Conservation (phyloP, 2,797 vertebrate species). For the Poecilia velifera region DNA sequence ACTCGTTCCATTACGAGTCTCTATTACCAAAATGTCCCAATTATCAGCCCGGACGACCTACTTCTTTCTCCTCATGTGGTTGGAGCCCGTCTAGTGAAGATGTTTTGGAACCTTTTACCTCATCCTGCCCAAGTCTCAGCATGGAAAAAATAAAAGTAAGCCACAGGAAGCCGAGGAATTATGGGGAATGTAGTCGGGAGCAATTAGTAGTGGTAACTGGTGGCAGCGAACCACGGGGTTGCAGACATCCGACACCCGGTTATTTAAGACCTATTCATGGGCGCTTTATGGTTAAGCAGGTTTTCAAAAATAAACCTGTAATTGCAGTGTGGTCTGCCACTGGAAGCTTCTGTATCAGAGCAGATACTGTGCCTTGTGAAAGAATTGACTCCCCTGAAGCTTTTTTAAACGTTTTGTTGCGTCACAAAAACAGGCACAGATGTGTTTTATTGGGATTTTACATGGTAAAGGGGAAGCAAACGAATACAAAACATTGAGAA, state of each 20-base stretch:
- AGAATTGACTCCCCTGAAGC: neutral
- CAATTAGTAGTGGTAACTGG: constrained; percentile 7
- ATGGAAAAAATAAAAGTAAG: constrained; percentile 3
- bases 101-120: constrained; percentile 16
- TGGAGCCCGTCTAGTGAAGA: constrained; percentile 9
- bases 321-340: constrained; percentile 63
- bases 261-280: constrained; percentile 74
- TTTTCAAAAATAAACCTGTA: constrained; percentile 75
- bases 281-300: constrained; percentile 60
- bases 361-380: neutral
- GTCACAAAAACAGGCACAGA: neutral
- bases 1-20: constrained; percentile 40
- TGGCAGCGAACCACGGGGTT: constrained; percentile 26
- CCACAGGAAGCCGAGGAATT: constrained; percentile 30
- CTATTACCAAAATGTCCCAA: constrained; percentile 44
- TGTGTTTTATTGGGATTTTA: neutral
- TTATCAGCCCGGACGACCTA: constrained; percentile 46
- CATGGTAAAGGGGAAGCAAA: neutral
- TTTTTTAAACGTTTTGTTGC: neutral
- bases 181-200: constrained; percentile 45
- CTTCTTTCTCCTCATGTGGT: constrained; percentile 29
- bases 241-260: constrained; percentile 67
- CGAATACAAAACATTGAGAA: neutral
- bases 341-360: constrained; percentile 39
- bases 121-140: constrained; percentile 4